phyloP scores from a whole-genome alignment of 2,888 invertebrate genomes.

The Rapana venosa region DNA sequence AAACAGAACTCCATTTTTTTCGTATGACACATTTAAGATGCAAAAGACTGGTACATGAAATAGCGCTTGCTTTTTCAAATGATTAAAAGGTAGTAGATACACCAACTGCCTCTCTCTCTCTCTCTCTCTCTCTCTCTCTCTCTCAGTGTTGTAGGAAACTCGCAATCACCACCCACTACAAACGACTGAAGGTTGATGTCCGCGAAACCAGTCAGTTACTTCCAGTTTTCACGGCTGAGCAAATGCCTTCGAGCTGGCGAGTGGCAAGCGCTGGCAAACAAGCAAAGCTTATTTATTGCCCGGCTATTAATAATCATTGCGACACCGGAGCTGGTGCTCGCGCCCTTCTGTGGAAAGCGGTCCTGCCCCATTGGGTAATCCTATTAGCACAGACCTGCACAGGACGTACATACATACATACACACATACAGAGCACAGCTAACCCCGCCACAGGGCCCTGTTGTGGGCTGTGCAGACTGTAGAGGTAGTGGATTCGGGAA shows the following conservation, averaged over 20 bases:
- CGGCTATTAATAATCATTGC: slow-evolving; percentile 3
- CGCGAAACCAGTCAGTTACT: neutral
- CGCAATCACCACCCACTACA: neutral
- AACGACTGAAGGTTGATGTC: neutral
- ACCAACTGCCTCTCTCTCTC: too few relatives aligned
- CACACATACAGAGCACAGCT: neutral
- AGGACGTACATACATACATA: too few relatives aligned
- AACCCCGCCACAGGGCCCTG: too few relatives aligned
- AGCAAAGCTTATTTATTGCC: neutral
- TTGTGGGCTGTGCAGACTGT: too few relatives aligned
- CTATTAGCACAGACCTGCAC: neutral
- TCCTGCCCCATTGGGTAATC: neutral
- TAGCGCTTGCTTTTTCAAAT: too few relatives aligned
- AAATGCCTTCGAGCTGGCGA: neutral
- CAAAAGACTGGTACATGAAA: too few relatives aligned
- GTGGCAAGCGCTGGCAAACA: neutral
- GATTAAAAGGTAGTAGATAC: too few relatives aligned
- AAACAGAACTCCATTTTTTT: too few relatives aligned
- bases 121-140: slow-evolving; percentile 13
- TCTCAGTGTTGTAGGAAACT: neutral
- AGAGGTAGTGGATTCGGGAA: neutral
- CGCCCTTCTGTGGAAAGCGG: neutral
- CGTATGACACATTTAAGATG: too few relatives aligned
- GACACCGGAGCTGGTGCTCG: neutral
- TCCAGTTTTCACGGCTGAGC: neutral